Base-by-base conservation (phyloP, 2,888 invertebrate genomes). In the Diaphora mendica region DNA sequence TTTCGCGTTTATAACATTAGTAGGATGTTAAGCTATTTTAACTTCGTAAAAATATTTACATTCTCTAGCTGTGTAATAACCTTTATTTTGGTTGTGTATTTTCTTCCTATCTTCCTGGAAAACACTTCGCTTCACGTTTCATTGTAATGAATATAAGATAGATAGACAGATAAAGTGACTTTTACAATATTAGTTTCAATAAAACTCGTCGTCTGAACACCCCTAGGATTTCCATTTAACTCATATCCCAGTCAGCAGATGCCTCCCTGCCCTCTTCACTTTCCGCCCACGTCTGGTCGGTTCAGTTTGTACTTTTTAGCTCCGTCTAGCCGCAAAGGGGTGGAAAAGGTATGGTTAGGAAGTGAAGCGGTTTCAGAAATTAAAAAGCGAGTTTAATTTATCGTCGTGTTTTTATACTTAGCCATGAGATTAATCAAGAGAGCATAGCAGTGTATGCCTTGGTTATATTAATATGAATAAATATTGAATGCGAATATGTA, bases 271-370 rank as follows among this genome's bases (percentile, higher is more conserved):
- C 70, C 71, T 55, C 20, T 72, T 68, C 70, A 30, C 8, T 17
- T 23, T 33, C n/a, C 77, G 70, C 70, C 78, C 77, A 75, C 75
- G 85, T 82, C 85, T 83, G 78, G 74, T 69, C 55, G 62, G 72
- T 79, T 76, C 71, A 80, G 64, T 85, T 80, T 62, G 74, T 72
- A 30, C 79, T 35, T 75, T 79, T 76, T 75, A 76, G 3, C 55
- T 26, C 68, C 72, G 84, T 80, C 84, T 80, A 73, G 70, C 70
- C 71, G 39, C 66, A 42, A 30, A 44, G 65, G 70, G 55, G 55
- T 55, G 33, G 33, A 35, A 59, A 26, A 2, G 42, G 72, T 67
- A 67, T 65, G n/a, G 64, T 51, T 75, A 68, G 48, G 70, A 74
- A 76, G 67, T 77, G 59, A 75, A 81, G 74, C 69, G 73, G 74